phyloP scores from a whole-genome alignment of 23 tunicate genomes.

The Trididemnum nubilum region DNA sequence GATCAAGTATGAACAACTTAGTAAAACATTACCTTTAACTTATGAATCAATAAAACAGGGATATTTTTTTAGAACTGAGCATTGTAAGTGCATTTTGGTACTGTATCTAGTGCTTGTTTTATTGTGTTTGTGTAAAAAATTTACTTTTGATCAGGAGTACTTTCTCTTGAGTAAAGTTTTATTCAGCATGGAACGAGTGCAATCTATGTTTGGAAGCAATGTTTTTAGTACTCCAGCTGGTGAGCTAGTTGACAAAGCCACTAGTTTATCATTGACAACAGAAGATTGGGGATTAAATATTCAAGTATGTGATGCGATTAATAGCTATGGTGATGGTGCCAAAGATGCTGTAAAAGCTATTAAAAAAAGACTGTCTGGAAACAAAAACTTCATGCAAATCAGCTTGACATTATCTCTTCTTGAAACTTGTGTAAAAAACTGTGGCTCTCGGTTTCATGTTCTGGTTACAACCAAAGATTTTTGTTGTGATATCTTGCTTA shows the following conservation, averaged over 20 bases:
- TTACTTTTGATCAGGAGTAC: too few relatives aligned
- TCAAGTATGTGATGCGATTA: slow-evolving; percentile 69
- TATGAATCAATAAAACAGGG: too few relatives aligned
- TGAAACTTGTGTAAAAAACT: slow-evolving; percentile 84
- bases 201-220: slow-evolving; percentile 82
- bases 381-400: slow-evolving; percentile 63
- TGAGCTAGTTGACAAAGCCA: slow-evolving; percentile 79
- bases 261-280: slow-evolving; percentile 32
- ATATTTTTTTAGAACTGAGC: too few relatives aligned
- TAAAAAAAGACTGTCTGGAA: slow-evolving; percentile 60
- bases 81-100: too few relatives aligned
- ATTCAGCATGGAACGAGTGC: slow-evolving; percentile 93
- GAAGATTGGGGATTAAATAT: slow-evolving; percentile 78
- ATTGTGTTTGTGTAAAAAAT: too few relatives aligned
- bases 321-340: slow-evolving; percentile 75
- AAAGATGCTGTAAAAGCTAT: slow-evolving; percentile 92
- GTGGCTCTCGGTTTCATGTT: slow-evolving; percentile 58
- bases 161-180: too few relatives aligned
- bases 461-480: slow-evolving; percentile 70
- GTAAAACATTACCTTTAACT: too few relatives aligned
- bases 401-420: slow-evolving; percentile 61
- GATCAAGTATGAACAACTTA: too few relatives aligned
- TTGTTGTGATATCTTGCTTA: slow-evolving; percentile 60
- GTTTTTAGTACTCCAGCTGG: slow-evolving; percentile 81
- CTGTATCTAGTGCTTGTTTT: too few relatives aligned